phyloP scores from a whole-genome alignment of 2,113 vertebrate species.

The pig (Sus scrofa) region DNA sequence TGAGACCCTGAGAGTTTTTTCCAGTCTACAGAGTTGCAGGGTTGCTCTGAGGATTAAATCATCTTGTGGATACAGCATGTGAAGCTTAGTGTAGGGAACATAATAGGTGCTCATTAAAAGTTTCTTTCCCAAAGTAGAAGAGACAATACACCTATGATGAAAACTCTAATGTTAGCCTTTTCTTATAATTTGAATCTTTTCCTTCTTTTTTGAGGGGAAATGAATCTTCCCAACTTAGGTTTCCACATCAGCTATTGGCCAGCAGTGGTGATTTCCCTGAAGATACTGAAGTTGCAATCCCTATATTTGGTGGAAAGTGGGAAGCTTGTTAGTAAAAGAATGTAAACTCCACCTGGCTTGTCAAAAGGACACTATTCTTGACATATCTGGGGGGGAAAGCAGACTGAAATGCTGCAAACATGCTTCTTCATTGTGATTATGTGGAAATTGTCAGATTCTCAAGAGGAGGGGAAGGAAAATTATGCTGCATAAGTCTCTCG shows the following conservation, averaged over 20 bases:
- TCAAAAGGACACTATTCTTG: conserved; percentile 1
- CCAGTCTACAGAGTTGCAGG: neutral
- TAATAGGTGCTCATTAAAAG: neutral
- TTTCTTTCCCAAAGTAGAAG: neutral
- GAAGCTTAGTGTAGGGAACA: neutral
- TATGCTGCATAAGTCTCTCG: neutral
- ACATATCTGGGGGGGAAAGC: neutral
- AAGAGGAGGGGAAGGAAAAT: neutral
- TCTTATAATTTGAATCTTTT: neutral
- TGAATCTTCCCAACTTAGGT: neutral
- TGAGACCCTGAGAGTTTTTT: neutral
- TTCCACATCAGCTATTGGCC: neutral
- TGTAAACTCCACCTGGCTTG: neutral
- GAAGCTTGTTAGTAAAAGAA: neutral
- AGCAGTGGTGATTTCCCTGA: neutral
- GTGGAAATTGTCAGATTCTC: conserved; percentile 33
- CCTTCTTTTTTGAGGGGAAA: neutral
- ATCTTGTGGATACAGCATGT: neutral
- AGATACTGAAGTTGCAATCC: neutral
- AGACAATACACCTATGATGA: rapidly evolving
- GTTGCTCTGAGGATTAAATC: neutral
- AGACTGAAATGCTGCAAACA: neutral
- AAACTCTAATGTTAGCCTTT: neutral
- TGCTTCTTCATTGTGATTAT: neutral
- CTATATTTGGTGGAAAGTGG: neutral